A percentile compares a stretch with the other conserved stretches of the same genome.
These are phyloP conservation scores for Philopedon plagiatum DNA, from an alignment of 2,888 invertebrate genomes.

Conservation along the genomic window DNA sequence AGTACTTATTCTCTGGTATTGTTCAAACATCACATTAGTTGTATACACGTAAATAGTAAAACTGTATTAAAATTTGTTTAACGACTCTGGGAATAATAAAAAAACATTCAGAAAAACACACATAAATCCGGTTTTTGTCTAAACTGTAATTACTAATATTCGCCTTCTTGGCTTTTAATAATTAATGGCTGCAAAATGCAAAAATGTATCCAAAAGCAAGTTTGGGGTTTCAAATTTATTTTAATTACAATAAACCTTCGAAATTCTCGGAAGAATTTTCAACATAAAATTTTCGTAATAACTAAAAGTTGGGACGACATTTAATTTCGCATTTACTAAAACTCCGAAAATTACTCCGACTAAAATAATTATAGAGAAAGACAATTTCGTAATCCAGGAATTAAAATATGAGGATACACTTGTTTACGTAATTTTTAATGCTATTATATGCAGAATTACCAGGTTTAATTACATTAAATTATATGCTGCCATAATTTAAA, in stretches of 20 bases:
- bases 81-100: too few relatives aligned
- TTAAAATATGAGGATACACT: background rate
- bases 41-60: too few relatives aligned
- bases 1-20: too few relatives aligned
- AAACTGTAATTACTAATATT: too few relatives aligned
- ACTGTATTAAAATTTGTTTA: too few relatives aligned
- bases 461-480: background rate
- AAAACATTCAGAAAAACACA: too few relatives aligned
- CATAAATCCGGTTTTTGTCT: too few relatives aligned
- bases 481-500: background rate
- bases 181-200: background rate
- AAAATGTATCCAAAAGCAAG: background rate
- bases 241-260: background rate
- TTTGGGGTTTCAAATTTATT: background rate
- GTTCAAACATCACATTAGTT: too few relatives aligned
- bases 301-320: background rate
- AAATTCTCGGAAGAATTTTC: background rate
- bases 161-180: too few relatives aligned
- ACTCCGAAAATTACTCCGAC: background rate
- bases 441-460: background rate
- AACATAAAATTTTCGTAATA: background rate
- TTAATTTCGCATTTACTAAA: background rate
- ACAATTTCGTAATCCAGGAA: background rate
- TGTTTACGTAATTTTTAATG: background rate
- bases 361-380: slow-evolving; percentile 10